Evolutionary conservation across 2,888 invertebrate genomes (phyloP).

Genomic region (Lycophotia porphyrea): DNA sequence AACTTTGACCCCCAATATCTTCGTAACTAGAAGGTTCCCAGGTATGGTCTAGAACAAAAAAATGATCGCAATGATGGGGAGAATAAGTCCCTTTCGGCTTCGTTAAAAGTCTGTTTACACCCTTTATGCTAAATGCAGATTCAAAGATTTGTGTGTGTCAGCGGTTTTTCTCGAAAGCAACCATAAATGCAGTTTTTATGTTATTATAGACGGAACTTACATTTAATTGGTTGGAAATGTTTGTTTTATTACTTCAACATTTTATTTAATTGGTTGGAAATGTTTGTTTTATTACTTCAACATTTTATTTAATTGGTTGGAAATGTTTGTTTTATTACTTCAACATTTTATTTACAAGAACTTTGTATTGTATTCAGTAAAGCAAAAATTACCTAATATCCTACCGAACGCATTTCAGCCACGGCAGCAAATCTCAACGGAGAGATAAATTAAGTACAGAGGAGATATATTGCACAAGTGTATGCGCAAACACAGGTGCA

Average conservation of each 20-base stretch:
- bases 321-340: not conserved
- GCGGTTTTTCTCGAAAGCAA: constrained; percentile 2
- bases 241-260: not conserved
- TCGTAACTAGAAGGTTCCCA: no score
- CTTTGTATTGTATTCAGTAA: no score
- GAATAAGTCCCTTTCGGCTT: no score
- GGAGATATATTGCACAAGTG: not conserved
- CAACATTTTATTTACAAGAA: not conserved
- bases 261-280: not conserved
- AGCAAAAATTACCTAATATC: no score
- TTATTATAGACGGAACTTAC: not conserved
- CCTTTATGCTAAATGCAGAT: constrained; percentile 66
- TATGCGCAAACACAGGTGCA: not conserved
- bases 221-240: not conserved
- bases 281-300: not conserved
- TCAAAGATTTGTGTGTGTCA: constrained; percentile 40
- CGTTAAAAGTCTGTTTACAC: no score
- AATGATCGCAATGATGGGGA: no score
- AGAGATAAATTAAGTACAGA: not conserved
- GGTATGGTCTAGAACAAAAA: no score
- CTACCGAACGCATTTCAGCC: not conserved
- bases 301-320: not conserved
- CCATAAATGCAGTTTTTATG: not conserved
- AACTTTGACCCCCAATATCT: no score
- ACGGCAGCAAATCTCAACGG: not conserved